phyloP scores from a whole-genome alignment of 2,797 vertebrate species.

The Acanthopagrus latus region DNA sequence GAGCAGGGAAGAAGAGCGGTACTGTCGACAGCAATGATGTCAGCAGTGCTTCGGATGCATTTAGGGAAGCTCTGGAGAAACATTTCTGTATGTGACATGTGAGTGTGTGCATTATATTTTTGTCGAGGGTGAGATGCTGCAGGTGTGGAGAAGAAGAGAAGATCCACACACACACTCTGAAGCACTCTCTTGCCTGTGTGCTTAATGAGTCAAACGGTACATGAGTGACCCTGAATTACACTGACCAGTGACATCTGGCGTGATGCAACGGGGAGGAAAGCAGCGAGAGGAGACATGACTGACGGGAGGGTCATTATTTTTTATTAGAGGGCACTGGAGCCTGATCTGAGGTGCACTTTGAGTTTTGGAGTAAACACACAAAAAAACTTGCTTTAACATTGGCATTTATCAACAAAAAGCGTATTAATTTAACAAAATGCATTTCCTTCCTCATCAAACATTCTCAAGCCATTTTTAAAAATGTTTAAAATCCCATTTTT shows the following conservation, averaged over 20 bases:
- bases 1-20: background rate
- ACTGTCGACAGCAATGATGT: conserved; percentile 13
- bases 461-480: background rate
- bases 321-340: too few species aligned
- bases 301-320: background rate
- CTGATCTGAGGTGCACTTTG: background rate
- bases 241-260: conserved; percentile 28
- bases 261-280: conserved; percentile 41
- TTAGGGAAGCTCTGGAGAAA: conserved; percentile 3
- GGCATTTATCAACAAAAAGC: background rate
- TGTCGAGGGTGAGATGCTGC: background rate
- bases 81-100: background rate
- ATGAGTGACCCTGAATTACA: conserved; percentile 43
- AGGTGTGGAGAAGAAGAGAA: background rate
- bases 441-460: background rate
- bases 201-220: conserved; percentile 37
- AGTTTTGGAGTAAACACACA: too few species aligned
- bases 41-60: conserved; percentile 18
- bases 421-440: background rate
- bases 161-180: background rate
- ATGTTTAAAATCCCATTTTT: background rate
- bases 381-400: too few species aligned
- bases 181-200: background rate
- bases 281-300: background rate
- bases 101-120: background rate